These are phyloP conservation scores for Falcunculus frontatus DNA, from an alignment of 2,113 vertebrate species.

Conservation along the genomic window DNA sequence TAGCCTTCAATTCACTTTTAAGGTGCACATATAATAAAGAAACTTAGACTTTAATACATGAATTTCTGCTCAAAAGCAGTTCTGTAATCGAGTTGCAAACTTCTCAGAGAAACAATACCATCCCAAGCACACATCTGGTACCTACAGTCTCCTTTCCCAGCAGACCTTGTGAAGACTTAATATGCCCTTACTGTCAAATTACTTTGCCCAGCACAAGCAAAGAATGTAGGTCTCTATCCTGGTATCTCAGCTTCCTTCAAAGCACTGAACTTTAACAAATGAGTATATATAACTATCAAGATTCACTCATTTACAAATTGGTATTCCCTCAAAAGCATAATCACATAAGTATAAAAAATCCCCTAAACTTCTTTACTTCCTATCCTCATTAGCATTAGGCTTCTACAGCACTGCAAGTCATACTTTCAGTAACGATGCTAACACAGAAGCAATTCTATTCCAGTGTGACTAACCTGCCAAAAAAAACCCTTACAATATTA, in stretches of 20 bases:
- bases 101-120: background rate
- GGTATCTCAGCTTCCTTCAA: background rate
- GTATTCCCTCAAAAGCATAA: background rate
- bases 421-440: background rate
- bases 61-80: background rate
- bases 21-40: background rate
- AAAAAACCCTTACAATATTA: background rate
- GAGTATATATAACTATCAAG: background rate
- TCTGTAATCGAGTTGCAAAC: background rate
- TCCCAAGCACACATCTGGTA: background rate
- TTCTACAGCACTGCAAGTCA: background rate
- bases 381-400: background rate
- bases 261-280: background rate
- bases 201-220: background rate
- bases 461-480: background rate
- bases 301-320: background rate
- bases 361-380: background rate
- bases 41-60: background rate
- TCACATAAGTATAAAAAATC: rapidly evolving
- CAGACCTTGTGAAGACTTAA: background rate
- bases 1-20: background rate
- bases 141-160: background rate
- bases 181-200: background rate
- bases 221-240: rapidly evolving
- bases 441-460: background rate